Evolutionary conservation across 1,140 invertebrate genomes (phyloP).

Genomic region (Lanistes nyassanus): DNA sequence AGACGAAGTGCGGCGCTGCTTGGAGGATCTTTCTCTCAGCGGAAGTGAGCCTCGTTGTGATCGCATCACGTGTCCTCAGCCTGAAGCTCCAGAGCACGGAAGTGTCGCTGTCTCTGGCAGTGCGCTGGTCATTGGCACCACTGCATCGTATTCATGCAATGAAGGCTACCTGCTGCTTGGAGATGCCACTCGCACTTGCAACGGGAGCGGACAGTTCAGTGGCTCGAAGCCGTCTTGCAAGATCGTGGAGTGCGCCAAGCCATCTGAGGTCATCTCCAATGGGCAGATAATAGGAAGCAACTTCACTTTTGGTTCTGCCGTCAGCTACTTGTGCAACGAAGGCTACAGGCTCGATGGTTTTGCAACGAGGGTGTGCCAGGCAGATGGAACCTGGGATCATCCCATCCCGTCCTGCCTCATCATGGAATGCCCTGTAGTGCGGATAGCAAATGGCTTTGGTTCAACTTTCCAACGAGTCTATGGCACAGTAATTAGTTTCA

Average conservation of each 20-base stretch:
- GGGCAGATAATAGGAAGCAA: slow-evolving; percentile 48
- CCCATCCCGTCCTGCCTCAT: slow-evolving; percentile 55
- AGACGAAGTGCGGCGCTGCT: slow-evolving; percentile 54
- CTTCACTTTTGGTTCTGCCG: slow-evolving; percentile 45
- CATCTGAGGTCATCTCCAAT: slow-evolving; percentile 48
- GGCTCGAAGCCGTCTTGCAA: slow-evolving; percentile 38
- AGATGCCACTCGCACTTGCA: slow-evolving; percentile 50
- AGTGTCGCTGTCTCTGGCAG: slow-evolving; percentile 13
- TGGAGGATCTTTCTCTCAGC: slow-evolving; percentile 86
- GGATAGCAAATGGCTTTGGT: slow-evolving; percentile 38
- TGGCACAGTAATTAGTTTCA: slow-evolving; percentile 34
- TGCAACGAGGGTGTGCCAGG: slow-evolving; percentile 75
- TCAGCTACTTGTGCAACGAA: slow-evolving; percentile 50
- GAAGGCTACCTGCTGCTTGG: slow-evolving; percentile 63
- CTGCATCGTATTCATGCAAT: slow-evolving; percentile 68
- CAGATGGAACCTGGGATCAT: slow-evolving; percentile 84
- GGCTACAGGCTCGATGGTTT: slow-evolving; percentile 44
- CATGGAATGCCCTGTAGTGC: slow-evolving; percentile 45
- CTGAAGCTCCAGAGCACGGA: slow-evolving; percentile 41
- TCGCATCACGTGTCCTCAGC: slow-evolving; percentile 57
- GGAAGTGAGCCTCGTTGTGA: slow-evolving; percentile 81
- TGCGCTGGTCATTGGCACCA: slow-evolving; percentile 60
- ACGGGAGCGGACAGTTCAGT: slow-evolving; percentile 54
- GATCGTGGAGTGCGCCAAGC: slow-evolving; percentile 43
- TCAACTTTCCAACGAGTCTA: slow-evolving; percentile 46